Conservation (phyloP, 2,797 vertebrate genomes). For the Phylloscopus collybita region DNA sequence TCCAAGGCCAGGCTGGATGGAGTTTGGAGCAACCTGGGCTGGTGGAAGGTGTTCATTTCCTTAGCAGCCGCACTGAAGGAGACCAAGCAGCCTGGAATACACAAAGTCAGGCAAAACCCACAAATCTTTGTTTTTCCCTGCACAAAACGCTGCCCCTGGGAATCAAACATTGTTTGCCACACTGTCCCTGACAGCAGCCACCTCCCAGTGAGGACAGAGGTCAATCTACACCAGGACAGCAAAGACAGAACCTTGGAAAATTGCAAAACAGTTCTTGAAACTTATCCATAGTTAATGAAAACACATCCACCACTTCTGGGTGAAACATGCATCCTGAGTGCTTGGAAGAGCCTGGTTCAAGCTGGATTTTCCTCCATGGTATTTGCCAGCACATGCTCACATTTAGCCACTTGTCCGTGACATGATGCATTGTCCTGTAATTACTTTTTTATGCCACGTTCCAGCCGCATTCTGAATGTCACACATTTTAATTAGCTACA, state of each 20-base stretch:
- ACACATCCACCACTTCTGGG: rapidly evolving
- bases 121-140: not conserved
- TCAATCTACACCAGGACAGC: not conserved
- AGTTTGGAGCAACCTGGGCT: rapidly evolving
- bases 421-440: slow-evolving; percentile 36
- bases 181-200: not conserved
- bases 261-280: not conserved
- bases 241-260: not conserved
- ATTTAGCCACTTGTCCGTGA: not conserved
- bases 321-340: not conserved
- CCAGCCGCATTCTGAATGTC: slow-evolving; percentile 48
- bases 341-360: not conserved
- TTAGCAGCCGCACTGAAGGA: not conserved
- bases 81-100: not conserved
- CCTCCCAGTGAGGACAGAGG: not conserved
- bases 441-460: slow-evolving; percentile 27
- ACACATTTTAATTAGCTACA: slow-evolving; percentile 63
- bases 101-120: not conserved
- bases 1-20: rapidly evolving
- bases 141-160: not conserved
- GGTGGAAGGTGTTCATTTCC: not conserved
- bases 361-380: not conserved
- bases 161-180: not conserved
- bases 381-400: not conserved
- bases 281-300: not conserved